phyloP scores from a whole-genome alignment of 2,888 invertebrate species.

The Heliconius ismenius region DNA sequence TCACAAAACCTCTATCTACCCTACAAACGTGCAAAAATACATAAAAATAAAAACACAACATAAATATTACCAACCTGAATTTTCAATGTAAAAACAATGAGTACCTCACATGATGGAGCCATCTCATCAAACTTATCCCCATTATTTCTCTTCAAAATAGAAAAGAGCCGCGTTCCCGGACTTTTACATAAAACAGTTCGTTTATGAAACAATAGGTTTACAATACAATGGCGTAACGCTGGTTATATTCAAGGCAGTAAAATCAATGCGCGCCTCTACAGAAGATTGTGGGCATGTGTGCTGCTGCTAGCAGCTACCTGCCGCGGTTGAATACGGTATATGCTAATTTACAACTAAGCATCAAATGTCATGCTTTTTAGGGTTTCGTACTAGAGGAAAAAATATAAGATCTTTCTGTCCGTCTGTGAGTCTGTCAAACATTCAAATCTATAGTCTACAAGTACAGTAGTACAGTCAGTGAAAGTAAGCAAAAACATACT shows the following conservation, averaged over 20 bases:
- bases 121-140: slow-evolving; percentile 25
- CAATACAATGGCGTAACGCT: slow-evolving; percentile 35
- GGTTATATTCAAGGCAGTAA: slow-evolving; percentile 40
- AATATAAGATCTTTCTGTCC: too few species aligned
- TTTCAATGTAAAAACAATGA: neutral
- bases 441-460: too few species aligned
- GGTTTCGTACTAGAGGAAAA: too few species aligned
- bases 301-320: neutral
- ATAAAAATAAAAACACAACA: neutral
- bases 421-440: too few species aligned
- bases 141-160: slow-evolving; percentile 27
- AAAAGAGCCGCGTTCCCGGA: slow-evolving; percentile 25
- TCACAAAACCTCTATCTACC: neutral
- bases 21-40: neutral
- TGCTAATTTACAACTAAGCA: neutral
- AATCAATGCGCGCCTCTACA: slow-evolving; percentile 36
- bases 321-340: neutral
- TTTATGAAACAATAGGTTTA: slow-evolving; percentile 39
- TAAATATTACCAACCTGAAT: neutral
- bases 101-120: slow-evolving; percentile 3
- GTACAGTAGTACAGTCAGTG: too few species aligned
- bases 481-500: too few species aligned
- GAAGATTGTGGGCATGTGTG: slow-evolving; percentile 29
- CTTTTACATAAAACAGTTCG: slow-evolving; percentile 28
- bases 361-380: too few species aligned